Evolutionary conservation across 2,888 invertebrate genomes (phyloP), one percentile per base, ranked within the genome.

Genomic region (Dysmachus trigonus): DNA sequence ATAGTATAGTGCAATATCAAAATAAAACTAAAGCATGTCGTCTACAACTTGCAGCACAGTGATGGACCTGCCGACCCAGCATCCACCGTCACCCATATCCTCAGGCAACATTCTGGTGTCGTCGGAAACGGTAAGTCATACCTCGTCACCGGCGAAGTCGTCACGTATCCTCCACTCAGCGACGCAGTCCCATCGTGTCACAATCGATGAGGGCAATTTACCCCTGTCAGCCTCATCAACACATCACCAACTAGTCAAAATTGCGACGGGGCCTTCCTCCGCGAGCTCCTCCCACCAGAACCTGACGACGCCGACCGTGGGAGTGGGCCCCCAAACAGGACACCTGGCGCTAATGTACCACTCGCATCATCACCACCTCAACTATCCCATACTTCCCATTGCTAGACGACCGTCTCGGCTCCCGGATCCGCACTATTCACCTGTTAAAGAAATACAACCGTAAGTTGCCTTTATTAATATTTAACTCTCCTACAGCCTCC

Each of bases 31-130:
- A 82, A 86, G 10, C 15, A 87, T 87, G 86, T 85, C 87, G 76
- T 86, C 85, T 85, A 85, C 85, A 51, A 87, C 51, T 87, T 86
- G 88, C 83, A 89, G 89, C 86, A 87, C 89, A 15, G 85, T 88
- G 71, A 88, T 89, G 81, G 89, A 89, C 74, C 47, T 87, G 38
- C 88, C 88, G 27, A 18, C 35, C 3, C 93, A 94, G 71, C 94
- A 95, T n/a, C 91, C 96, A 88, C 95, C 96, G 86, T 96, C 96
- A 87, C 96, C 96, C 53, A 95, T 96, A 35, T 95, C 96, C 30
- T 94, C 95, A 76, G 94, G 94, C 87, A 95, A 96, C 87, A 95
- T 95, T 86, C 94, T 96, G 89, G 95, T 96, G 88, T 95, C 96
- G 35, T 95, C 96, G 71, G 95, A 95, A 92, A 95, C 95, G 89